Conservation (phyloP, 2,113 vertebrate genomes). For the Physeter macrocephalus region DNA sequence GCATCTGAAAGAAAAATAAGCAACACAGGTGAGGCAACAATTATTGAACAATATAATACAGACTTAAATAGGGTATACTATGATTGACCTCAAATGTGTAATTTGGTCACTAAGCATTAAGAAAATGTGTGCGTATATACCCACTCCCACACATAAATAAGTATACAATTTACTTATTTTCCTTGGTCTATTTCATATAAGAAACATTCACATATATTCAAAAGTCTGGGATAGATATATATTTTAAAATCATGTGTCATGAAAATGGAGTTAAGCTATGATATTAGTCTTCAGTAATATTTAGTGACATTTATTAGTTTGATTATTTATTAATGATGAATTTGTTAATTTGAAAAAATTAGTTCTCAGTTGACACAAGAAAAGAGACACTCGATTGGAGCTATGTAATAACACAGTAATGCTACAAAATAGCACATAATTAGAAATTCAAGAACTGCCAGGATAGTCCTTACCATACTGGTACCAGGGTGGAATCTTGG, state of each 20-base stretch:
- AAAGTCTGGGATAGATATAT: not conserved
- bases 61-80: not conserved
- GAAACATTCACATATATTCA: not conserved
- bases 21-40: not conserved
- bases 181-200: not conserved
- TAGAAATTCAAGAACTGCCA: slow-evolving; percentile 26
- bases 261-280: not conserved
- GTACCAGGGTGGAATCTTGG: slow-evolving; percentile 90
- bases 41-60: not conserved
- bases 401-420: not conserved
- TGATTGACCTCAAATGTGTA: not conserved
- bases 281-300: not conserved
- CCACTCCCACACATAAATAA: not conserved
- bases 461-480: slow-evolving; percentile 84
- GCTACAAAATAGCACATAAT: not conserved
- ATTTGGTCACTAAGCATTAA: not conserved
- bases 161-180: not conserved
- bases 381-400: not conserved
- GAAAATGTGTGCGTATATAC: not conserved
- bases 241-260: slow-evolving; percentile 1
- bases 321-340: not conserved
- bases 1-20: slow-evolving; percentile 81
- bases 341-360: slow-evolving; percentile 15
- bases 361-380: not conserved
- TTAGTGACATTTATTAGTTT: slow-evolving; percentile 3